Evolutionary conservation across 2,113 vertebrate species (phyloP).

Genomic region (Athene noctua): DNA sequence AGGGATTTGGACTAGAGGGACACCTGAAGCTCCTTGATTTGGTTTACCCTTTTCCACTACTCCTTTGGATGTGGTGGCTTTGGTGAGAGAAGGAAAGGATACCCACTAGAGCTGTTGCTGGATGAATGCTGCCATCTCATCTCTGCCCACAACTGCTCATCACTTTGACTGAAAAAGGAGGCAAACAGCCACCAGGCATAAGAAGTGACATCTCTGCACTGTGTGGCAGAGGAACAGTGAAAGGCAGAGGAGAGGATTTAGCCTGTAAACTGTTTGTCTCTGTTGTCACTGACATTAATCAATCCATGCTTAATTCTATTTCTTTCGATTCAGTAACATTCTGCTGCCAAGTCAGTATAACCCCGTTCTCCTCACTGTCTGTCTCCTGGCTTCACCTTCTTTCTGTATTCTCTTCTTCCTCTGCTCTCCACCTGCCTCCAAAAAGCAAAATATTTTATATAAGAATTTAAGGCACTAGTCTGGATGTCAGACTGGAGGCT

Average conservation of each 20-base stretch:
- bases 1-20: background rate
- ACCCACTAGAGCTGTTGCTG: background rate
- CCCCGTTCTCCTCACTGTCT: background rate
- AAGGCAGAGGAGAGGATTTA: constrained; percentile 10
- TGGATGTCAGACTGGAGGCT: background rate
- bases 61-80: background rate
- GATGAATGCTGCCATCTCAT: background rate
- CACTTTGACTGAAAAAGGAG: background rate
- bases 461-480: background rate
- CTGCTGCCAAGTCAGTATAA: background rate
- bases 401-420: background rate
- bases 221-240: background rate
- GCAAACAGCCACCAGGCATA: background rate
- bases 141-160: background rate
- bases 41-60: background rate
- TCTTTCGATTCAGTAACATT: constrained; percentile 4
- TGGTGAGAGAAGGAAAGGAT: background rate
- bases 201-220: background rate
- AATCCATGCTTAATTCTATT: constrained; percentile 11
- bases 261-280: constrained; percentile 38
- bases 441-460: background rate
- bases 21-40: background rate
- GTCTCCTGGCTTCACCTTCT: background rate
- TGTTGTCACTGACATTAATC: constrained; percentile 41
- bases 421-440: background rate